Evolutionary conservation across 2,113 vertebrate genomes (phyloP).

Genomic region (Piprites chloris): DNA sequence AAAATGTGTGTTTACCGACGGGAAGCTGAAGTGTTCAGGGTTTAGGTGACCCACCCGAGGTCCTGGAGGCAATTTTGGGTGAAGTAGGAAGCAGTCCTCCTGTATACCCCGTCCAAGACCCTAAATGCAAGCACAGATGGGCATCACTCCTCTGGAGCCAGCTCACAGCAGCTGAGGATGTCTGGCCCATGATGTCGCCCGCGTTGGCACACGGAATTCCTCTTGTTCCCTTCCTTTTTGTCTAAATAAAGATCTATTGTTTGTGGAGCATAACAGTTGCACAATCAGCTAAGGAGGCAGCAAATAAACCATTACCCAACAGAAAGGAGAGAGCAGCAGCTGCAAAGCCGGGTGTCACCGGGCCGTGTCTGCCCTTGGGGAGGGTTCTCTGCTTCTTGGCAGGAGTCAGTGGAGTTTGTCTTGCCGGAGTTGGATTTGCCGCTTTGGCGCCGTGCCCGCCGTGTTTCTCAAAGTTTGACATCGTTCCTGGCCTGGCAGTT

Average conservation of each 20-base stretch:
- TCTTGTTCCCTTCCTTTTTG: neutral
- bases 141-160: neutral
- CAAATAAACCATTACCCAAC: neutral
- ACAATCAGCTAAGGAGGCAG: neutral
- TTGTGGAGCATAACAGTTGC: neutral
- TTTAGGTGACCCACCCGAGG: neutral
- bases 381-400: neutral
- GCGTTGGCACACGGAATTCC: neutral
- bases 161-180: neutral
- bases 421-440: neutral
- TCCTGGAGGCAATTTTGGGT: neutral
- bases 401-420: neutral
- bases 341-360: neutral
- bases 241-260: constrained; percentile 11
- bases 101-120: neutral
- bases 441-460: neutral
- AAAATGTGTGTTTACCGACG: neutral
- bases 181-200: neutral
- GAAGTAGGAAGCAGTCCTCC: neutral
- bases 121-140: neutral
- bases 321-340: neutral
- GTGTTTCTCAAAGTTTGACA: neutral
- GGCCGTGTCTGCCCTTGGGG: neutral
- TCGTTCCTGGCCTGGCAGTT: neutral
- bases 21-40: neutral